phyloP scores from a whole-genome alignment of 1,140 invertebrate genomes.

The Galleria mellonella region DNA sequence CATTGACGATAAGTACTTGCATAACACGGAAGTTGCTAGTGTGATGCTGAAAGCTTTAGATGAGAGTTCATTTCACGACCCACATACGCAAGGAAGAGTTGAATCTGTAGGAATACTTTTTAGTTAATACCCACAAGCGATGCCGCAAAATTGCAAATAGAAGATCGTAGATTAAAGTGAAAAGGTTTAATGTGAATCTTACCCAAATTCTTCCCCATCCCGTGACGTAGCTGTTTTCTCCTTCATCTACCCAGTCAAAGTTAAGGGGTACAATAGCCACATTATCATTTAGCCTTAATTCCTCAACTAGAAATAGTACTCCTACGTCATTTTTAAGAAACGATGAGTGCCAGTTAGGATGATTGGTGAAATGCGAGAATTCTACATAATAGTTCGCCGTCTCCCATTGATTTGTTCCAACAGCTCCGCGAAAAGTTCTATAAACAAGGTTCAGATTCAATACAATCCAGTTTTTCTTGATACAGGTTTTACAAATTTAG shows the following conservation, averaged over 20 bases:
- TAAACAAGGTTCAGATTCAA: no score
- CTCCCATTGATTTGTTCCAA: constrained; percentile 32
- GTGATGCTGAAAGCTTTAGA: no score
- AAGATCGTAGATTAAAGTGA: no score
- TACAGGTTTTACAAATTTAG: no score
- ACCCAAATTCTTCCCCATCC: constrained; percentile 32
- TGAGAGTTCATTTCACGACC: no score
- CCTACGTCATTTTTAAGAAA: constrained; percentile 28
- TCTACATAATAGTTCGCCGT: constrained; percentile 7
- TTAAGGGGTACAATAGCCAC: constrained; percentile 13
- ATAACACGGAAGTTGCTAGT: no score
- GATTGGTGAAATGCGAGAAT: constrained; percentile 17
- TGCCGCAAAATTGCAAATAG: no score
- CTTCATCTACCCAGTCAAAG: constrained; percentile 13
- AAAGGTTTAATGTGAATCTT: constrained; percentile 2
- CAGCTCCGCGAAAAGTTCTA: constrained; percentile 15
- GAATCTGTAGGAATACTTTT: no score
- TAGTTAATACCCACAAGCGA: no score
- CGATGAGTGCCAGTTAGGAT: constrained; percentile 13
- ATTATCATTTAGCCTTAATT: constrained; percentile 8
- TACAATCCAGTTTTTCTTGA: no score
- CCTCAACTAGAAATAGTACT: constrained; percentile 10
- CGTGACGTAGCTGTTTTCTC: constrained; percentile 11
- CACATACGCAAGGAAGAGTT: no score
- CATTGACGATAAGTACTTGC: no score